Evolutionary conservation across 1,140 invertebrate genomes (phyloP), one percentile per base, ranked within the genome.

Genomic region (Chionoecetes opilio): DNA sequence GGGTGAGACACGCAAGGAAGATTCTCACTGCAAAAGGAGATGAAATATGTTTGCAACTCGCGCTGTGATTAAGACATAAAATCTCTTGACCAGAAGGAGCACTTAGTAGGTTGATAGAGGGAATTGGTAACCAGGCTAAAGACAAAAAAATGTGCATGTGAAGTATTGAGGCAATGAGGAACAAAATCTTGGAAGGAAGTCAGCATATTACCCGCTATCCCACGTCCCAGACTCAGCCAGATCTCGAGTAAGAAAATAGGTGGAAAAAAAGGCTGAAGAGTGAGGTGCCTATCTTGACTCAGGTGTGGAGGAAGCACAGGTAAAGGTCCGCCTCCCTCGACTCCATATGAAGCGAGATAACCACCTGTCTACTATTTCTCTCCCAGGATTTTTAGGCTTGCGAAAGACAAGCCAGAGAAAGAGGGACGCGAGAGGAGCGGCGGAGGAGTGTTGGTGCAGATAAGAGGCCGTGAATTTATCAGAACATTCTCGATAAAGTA

Each of bases 1-100:
- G 93, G 63, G 38, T 82, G 87, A 94, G 87, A 88, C 46, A 34
- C 75, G 35, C 38, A 84, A 26, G 75, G 87, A 84, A 38, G 21
- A 82, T 35, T 53, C 87, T 88, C 91, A 75, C 29, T 94, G 93
- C 89, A 91, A 75, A 91, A 75, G 46, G 38, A 91, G 89, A 91
- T 91, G 75, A 91, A 91, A 75, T 32, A 32, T 91, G 46, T 75
- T 75, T 75, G 17, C 17, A 35, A 29, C 29, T n/a, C 41, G 35
- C 89, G 89, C 3, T 91, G 89, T 91, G 89, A 75, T 91, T 91
- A 91, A 91, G 53, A 91, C 89, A 32, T 75, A 75, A 75, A 75
- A 91, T 32, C 63, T n/a, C 53, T 41, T 86, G 82, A 32, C 11
- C 21, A 11, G 11, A 46, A 41, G 2, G 46, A 46, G 37, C 31